Evolutionary conservation across 1,140 invertebrate genomes (phyloP), one percentile per base, ranked within the genome.

Genomic region (Listronotus oregonensis): DNA sequence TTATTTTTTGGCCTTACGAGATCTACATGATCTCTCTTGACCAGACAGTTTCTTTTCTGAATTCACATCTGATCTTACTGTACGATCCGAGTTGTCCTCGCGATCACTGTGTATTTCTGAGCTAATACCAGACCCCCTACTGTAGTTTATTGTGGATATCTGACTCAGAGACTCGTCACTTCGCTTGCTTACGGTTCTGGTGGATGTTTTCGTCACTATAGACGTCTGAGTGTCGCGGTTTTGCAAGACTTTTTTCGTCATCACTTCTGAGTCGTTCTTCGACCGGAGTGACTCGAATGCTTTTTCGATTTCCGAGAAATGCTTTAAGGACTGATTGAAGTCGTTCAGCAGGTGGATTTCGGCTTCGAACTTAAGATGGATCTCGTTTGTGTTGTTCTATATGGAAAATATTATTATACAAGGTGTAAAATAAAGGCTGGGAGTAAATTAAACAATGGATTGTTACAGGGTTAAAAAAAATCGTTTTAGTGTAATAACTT

Each of bases 341-440:
- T 76, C 71, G 46, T 75, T 74, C 15, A 78, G 37, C 9, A 78
- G 66, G 56, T 73, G 73, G 3, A 77, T 62, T 68, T 78, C 76
- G 1, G 75, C 73, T 64, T 78, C 72, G 61, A 77, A 77, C 64
- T 75, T 77, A 46, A 77, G 61, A 61, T 76, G 72, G 60, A 76
- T 74, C 43, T 75, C 66, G 49, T 77, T 74, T 15, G 64, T 52
- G 18, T 71, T 68, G 11, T 66, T 66, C 72, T 75, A 8, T 10
- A 37, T 12, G 8, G 34, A 37, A 37, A 37, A 27, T 27, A 27
- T 27, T 27, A 27, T 27, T 27, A 27, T 27, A 27, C 21, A 27
- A 5, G 21, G 21, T 27, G 21, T n/a, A n/a, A n/a, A n/a, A n/a
- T n/a, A n/a, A n/a, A n/a, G n/a, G n/a, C n/a, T n/a, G n/a, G n/a